A percentile compares a stretch with the other conserved stretches of the same genome.
These are phyloP conservation scores for Telenomus remus DNA, from an alignment of 1,140 invertebrate genomes.

Conservation along the genomic window DNA sequence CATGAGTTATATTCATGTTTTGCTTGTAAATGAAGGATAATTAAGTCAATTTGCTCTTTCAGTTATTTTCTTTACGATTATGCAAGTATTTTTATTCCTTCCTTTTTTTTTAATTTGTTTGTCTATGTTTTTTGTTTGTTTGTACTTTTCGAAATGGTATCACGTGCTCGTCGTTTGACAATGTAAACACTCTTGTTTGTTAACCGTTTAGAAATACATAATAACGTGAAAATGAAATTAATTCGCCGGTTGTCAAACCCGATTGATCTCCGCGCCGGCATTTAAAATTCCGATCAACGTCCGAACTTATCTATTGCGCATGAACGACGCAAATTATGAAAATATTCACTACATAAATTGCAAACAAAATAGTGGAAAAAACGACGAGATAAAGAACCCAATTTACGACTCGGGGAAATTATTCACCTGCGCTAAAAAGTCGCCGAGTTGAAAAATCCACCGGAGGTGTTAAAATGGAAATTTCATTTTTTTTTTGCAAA, in stretches of 20 bases:
- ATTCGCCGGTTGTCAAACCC: too few species aligned
- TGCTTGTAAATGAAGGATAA: slow-evolving; percentile 8
- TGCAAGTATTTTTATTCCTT: slow-evolving; percentile 13
- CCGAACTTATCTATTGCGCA: too few species aligned
- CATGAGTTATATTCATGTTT: slow-evolving; percentile 1
- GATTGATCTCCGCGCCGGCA: too few species aligned
- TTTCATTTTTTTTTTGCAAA: neutral
- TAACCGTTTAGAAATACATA: too few species aligned
- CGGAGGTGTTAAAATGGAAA: slow-evolving; percentile 12
- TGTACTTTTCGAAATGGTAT: neutral
- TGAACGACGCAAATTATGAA: too few species aligned
- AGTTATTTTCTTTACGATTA: slow-evolving; percentile 2
- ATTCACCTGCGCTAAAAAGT: neutral
- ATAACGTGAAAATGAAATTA: too few species aligned
- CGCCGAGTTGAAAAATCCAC: neutral
- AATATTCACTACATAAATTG: too few species aligned
- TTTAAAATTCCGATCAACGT: too few species aligned
- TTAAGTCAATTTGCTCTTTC: slow-evolving; percentile 8
- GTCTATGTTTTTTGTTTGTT: neutral
- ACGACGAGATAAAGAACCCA: too few species aligned
- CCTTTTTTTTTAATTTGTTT: neutral
- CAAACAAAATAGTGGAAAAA: too few species aligned
- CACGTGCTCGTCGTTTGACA: too few species aligned
- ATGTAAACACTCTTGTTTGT: too few species aligned
- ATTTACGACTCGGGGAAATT: neutral